phyloP scores from a whole-genome alignment of 2,113 vertebrate species.

The Hydrolagus affinis region DNA sequence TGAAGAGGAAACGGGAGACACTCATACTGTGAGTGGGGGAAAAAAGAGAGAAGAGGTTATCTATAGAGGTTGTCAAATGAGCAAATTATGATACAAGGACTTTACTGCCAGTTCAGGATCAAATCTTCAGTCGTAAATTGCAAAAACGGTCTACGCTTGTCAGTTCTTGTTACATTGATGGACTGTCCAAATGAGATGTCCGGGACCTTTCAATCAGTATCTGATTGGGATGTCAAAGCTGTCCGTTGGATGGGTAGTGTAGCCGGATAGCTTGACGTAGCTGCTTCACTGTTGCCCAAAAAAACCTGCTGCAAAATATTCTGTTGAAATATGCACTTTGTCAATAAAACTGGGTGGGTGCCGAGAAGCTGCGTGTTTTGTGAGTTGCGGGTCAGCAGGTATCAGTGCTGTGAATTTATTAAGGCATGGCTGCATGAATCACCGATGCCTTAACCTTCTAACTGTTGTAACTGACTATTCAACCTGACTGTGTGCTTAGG shows the following conservation, averaged over 20 bases:
- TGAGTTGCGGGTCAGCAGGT: too few relatives aligned
- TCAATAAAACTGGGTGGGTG: not conserved
- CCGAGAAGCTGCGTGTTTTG: too few relatives aligned
- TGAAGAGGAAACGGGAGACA: not conserved
- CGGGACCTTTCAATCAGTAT: not conserved
- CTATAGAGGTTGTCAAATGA: not conserved
- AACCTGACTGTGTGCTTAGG: too few relatives aligned
- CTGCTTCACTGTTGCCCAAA: not conserved
- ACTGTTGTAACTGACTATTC: too few relatives aligned
- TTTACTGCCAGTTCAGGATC: not conserved
- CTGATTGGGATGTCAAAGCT: not conserved
- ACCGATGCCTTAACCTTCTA: too few relatives aligned
- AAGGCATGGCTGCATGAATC: too few relatives aligned
- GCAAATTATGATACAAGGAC: not conserved
- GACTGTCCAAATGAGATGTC: not conserved
- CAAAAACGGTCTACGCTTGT: not conserved
- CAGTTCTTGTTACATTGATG: not conserved
- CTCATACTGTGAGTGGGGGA: not conserved
- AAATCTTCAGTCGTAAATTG: not conserved
- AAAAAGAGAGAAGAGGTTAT: not conserved
- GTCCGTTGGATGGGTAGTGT: not conserved
- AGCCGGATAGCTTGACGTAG: not conserved
- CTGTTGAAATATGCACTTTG: not conserved
- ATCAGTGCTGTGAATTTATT: too few relatives aligned
- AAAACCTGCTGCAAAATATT: not conserved